Evolutionary conservation across 2,888 invertebrate genomes (phyloP).

Genomic region (Polydrusus cervinus): DNA sequence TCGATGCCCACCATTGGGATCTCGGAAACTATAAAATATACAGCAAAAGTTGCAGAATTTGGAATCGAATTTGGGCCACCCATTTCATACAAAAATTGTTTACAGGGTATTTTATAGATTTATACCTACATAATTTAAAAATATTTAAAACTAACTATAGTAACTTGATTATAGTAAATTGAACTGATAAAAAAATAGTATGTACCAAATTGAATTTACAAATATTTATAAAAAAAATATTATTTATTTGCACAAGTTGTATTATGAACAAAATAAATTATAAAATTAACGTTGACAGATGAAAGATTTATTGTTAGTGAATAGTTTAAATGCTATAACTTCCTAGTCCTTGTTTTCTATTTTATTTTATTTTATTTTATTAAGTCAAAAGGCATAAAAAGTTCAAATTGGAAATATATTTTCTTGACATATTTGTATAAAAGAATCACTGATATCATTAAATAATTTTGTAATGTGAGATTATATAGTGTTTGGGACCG

Average conservation of each 20-base stretch:
- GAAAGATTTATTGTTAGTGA: background rate
- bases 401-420: no score
- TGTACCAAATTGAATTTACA: background rate
- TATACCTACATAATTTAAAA: background rate
- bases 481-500: no score
- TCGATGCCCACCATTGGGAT: no score
- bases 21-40: no score
- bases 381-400: no score
- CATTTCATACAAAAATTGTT: conserved; percentile 14
- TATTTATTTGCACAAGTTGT: conserved; percentile 2
- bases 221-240: background rate
- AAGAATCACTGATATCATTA: no score
- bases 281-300: conserved; percentile 7
- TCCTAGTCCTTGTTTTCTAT: no score
- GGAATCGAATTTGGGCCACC: background rate
- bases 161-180: background rate
- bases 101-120: conserved; percentile 27
- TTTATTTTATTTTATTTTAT: no score
- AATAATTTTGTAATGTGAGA: no score
- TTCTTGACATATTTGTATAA: no score
- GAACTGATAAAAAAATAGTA: background rate
- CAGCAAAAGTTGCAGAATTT: no score
- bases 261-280: conserved; percentile 8
- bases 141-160: conserved; percentile 2
- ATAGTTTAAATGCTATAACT: no score